Evolutionary conservation across 2,113 vertebrate species (phyloP).

Genomic region (Glaucidium brasilianum): DNA sequence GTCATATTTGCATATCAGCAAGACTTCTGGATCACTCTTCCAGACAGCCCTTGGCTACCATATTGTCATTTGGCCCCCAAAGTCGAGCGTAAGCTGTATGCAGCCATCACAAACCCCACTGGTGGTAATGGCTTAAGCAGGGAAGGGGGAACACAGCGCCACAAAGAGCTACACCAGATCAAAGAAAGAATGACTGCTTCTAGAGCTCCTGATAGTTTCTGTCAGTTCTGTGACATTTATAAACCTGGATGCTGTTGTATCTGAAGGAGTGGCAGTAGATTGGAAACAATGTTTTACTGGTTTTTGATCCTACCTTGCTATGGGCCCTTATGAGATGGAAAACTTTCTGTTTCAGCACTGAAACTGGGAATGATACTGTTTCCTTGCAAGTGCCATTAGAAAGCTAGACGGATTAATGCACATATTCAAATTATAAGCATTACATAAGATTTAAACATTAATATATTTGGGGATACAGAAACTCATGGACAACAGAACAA

Average conservation of each 20-base stretch:
- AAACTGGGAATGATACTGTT: not conserved
- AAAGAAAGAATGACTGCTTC: not conserved
- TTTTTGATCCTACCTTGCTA: not conserved
- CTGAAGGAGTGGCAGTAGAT: not conserved
- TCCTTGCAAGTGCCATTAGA: not conserved
- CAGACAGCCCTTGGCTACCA: too few relatives aligned
- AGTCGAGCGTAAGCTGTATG: too few relatives aligned
- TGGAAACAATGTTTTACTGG: not conserved
- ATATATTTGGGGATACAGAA: not conserved
- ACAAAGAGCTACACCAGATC: not conserved
- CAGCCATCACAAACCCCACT: too few relatives aligned
- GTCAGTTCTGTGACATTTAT: not conserved
- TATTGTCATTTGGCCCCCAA: too few relatives aligned
- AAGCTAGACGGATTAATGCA: not conserved
- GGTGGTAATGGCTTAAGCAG: too few relatives aligned
- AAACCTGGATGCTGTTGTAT: not conserved
- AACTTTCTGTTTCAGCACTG: not conserved
- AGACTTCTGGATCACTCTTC: too few relatives aligned
- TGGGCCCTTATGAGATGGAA: not conserved
- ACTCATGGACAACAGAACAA: not conserved
- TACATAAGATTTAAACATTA: not conserved
- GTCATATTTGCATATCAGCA: too few relatives aligned
- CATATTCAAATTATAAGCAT: not conserved
- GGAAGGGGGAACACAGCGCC: too few relatives aligned
- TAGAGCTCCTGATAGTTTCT: not conserved